Evolutionary conservation across 2,113 vertebrate genomes (phyloP).

Genomic region (Sciurus niger): DNA sequence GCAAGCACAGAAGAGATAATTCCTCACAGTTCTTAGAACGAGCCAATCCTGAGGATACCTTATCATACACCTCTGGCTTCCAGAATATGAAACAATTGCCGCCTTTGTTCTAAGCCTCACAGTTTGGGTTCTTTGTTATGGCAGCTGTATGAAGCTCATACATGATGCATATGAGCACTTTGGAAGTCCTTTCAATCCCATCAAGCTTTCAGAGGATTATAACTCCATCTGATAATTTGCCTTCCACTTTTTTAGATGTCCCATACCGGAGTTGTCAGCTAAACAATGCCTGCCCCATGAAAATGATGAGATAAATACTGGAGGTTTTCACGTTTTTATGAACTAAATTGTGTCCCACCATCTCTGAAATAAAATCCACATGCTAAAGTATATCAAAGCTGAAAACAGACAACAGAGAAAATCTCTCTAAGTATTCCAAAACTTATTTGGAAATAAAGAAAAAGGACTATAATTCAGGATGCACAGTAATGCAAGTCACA

Average conservation of each 20-base stretch:
- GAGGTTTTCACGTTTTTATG: background rate
- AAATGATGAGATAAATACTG: background rate
- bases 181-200: background rate
- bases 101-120: background rate
- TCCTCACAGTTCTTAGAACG: background rate
- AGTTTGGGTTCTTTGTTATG: background rate
- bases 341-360: background rate
- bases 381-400: background rate
- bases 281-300: background rate
- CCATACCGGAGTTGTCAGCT: background rate
- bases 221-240: background rate
- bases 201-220: background rate
- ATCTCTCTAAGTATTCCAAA: background rate
- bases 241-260: background rate
- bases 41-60: background rate
- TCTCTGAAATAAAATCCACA: background rate
- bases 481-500: background rate
- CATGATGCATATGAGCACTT: background rate
- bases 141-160: background rate
- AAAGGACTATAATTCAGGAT: background rate
- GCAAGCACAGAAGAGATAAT: background rate
- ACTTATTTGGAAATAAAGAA: background rate
- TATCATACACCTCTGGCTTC: background rate
- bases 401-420: background rate
- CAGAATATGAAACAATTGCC: background rate